Evolutionary conservation across 2,888 invertebrate genomes (phyloP), one percentile per base, ranked within the genome.

Genomic region (Azorinus chamasolen): DNA sequence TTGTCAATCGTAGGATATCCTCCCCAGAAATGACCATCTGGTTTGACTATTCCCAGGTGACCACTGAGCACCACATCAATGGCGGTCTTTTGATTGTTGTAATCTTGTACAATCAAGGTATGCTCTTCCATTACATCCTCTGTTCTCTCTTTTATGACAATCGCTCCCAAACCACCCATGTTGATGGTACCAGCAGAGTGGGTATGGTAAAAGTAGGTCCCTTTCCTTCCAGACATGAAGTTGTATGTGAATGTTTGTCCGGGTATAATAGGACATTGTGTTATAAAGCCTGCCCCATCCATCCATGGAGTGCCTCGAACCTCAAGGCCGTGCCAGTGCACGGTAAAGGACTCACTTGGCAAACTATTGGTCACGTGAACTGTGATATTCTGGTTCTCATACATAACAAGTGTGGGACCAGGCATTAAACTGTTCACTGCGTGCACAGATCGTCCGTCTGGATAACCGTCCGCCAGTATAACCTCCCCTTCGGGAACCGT

Each of bases 251-350:
- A 87, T 0, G 62, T 70, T 54, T 84, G 83, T 2, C 82, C 79
- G 3, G 88, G 85, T 2, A 78, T 57, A 24, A 88, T 86, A 1
- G 88, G 87, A 59, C 88, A 88, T 57, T 89, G 89, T 0, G 89
- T 85, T 25, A 89, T 65, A 45, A 78, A 85, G 0, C 85, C 74
- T 16, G 85, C 86, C 0, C 90, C 90, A 70, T 90, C 90, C 87
- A 88, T 88, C 81, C 83, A 89, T 12, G 86, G 84, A 12, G 85
- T 87, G 10, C 74, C 80, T 2, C 45, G 37, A 77, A 84, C 83
- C 22, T 73, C 74, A 16, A 88, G 62, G 2, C 89, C 90, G 62
- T 90, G 89, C 86, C 86, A 89, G 71, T 90, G 90, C 8, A 90
- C 53, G 22, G 85, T 72, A 14, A 83, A 43, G 12, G 69, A 72